A percentile compares a stretch with the other conserved stretches of the same genome.
Evolutionary conservation across 2,888 invertebrate species (phyloP).

Genomic region (Acheta domesticus): DNA sequence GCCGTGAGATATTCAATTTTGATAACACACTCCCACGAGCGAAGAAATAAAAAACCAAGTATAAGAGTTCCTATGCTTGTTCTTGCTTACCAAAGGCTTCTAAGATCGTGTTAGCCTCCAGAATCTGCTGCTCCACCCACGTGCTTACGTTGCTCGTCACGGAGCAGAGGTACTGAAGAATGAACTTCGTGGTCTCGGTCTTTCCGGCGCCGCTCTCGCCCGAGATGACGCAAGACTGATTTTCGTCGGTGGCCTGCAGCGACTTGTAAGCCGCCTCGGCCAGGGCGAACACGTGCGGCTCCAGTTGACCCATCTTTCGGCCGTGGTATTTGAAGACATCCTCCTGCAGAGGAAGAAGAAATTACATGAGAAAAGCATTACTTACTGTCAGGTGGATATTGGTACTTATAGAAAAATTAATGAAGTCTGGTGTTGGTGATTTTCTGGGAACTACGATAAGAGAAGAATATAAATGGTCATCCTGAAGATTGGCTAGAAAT

Average conservation of each 20-base stretch:
- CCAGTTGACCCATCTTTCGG: constrained; percentile 73
- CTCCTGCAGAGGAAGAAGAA: constrained; percentile 58
- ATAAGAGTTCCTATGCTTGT: no score
- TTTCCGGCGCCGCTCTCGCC: constrained; percentile 93
- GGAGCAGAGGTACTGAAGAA: constrained; percentile 86
- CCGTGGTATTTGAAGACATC: constrained; percentile 79
- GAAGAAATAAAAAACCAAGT: no score
- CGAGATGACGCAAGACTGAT: constrained; percentile 85
- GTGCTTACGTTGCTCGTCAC: constrained; percentile 75
- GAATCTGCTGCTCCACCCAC: constrained; percentile 94
- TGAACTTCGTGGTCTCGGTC: constrained; percentile 89
- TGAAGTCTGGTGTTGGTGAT: neutral
- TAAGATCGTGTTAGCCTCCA: constrained; percentile 88
- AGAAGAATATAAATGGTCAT: no score
- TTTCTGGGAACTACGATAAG: neutral
- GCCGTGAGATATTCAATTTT: no score
- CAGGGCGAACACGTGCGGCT: constrained; percentile 87
- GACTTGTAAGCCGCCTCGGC: constrained; percentile 85
- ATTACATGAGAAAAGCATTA: neutral
- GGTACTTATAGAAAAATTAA: neutral
- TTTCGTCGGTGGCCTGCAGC: constrained; percentile 57
- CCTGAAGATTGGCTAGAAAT: no score
- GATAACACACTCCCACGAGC: no score
- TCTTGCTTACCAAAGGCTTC: constrained; percentile 78
- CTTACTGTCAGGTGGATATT: no score